A percentile compares a stretch with the other conserved stretches of the same genome.
Conservation (phyloP, 2,888 invertebrate species). For the Agrochola macilenta region DNA sequence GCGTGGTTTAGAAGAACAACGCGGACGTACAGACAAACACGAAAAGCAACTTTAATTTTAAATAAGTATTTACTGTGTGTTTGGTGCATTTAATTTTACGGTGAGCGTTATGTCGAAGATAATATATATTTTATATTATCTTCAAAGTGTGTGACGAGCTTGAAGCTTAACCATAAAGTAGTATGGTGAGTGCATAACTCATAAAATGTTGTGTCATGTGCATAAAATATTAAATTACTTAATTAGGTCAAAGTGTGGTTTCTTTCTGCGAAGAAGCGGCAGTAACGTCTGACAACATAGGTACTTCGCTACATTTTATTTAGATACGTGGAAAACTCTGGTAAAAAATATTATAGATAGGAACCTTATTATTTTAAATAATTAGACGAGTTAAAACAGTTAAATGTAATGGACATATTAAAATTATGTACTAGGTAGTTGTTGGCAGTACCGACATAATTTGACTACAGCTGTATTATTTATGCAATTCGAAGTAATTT, state of each 20-base stretch:
- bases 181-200: constrained; percentile 54
- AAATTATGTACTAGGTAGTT: neutral
- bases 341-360: neutral
- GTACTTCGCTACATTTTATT: constrained; percentile 1
- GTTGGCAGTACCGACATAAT: neutral
- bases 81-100: too few species aligned
- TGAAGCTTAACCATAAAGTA: constrained; percentile 17
- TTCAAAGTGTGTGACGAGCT: too few species aligned
- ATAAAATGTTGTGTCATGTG: constrained; percentile 61
- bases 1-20: too few species aligned
- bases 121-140: too few species aligned
- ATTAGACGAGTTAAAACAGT: neutral
- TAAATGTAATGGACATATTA: neutral
- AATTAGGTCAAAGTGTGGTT: constrained; percentile 63
- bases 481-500: constrained; percentile 9
- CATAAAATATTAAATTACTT: constrained; percentile 67
- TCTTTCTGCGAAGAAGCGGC: constrained; percentile 61
- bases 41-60: too few species aligned
- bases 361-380: neutral
- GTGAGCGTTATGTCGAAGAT: too few species aligned
- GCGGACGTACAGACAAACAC: too few species aligned
- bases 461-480: neutral
- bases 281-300: constrained; percentile 23
- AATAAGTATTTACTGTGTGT: too few species aligned
- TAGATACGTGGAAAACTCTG: neutral